Percentiles rank a stretch among this genome's conserved stretches.
phyloP scores from a whole-genome alignment of 2,888 invertebrate genomes.

The Eumerus sabulonum region DNA sequence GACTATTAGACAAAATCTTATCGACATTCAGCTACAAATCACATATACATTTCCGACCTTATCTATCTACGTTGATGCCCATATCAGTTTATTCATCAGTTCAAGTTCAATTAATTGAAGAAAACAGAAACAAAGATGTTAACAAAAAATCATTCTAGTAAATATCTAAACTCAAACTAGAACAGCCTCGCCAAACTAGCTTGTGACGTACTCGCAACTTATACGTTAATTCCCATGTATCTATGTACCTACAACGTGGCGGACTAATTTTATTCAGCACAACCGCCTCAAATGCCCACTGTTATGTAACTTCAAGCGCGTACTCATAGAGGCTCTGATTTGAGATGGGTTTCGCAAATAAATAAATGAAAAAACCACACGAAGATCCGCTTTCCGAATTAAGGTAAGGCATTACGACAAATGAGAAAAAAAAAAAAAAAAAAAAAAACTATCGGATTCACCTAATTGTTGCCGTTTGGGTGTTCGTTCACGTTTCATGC shows the following conservation, averaged over 20 bases:
- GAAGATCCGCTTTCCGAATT: constrained; percentile 51
- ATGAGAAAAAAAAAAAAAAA: no score
- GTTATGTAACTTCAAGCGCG: constrained; percentile 28
- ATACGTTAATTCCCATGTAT: constrained; percentile 8
- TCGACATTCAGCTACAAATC: no score
- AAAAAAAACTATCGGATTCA: constrained; percentile 25
- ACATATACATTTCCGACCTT: no score
- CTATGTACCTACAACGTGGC: constrained; percentile 1
- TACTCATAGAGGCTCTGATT: background rate
- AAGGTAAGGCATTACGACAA: constrained; percentile 25
- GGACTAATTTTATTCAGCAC: constrained; percentile 30
- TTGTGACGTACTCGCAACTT: constrained; percentile 16
- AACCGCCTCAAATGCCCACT: constrained; percentile 30
- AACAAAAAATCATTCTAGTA: no score
- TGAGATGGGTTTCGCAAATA: constrained; percentile 17
- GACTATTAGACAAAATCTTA: no score
- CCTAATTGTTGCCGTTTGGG: constrained; percentile 31
- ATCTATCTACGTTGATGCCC: no score
- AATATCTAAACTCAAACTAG: constrained; percentile 15
- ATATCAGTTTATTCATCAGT: background rate
- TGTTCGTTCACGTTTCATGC: constrained; percentile 32
- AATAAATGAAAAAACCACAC: no score
- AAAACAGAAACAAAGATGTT: no score
- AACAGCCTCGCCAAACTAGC: constrained; percentile 13
- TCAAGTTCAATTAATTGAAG: constrained; percentile 31